phyloP scores from a whole-genome alignment of 1,140 invertebrate species.

The Drosophila triauraria region DNA sequence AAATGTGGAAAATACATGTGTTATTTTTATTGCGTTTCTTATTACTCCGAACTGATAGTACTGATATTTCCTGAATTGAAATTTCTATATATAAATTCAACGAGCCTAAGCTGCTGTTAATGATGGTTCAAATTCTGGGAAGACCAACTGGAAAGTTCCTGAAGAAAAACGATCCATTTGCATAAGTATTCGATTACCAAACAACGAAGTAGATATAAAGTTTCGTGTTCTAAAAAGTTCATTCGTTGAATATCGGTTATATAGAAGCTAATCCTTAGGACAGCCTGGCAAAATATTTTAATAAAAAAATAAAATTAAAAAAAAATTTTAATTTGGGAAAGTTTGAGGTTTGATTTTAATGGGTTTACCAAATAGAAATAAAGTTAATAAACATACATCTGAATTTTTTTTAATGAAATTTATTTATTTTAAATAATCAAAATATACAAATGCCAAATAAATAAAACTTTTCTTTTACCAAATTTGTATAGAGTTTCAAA shows the following conservation, averaged over 20 bases:
- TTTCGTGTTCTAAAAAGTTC: slow-evolving; percentile 1
- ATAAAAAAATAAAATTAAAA: too few relatives aligned
- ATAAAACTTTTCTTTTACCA: too few relatives aligned
- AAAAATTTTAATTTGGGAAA: too few relatives aligned
- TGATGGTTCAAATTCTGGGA: background rate
- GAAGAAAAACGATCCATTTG: background rate
- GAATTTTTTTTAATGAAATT: too few relatives aligned
- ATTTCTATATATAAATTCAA: slow-evolving; percentile 6
- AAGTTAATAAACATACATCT: too few relatives aligned
- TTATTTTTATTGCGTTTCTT: slow-evolving; percentile 13
- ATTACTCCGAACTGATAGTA: slow-evolving; percentile 10
- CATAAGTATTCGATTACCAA: background rate
- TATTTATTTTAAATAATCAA: too few relatives aligned
- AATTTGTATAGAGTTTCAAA: too few relatives aligned
- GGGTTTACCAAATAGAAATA: too few relatives aligned
- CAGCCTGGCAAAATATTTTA: background rate
- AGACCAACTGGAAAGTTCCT: slow-evolving; percentile 16
- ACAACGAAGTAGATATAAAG: background rate
- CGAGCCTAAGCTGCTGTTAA: slow-evolving; percentile 1
- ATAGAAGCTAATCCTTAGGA: too few relatives aligned
- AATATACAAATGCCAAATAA: too few relatives aligned
- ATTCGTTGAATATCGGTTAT: background rate
- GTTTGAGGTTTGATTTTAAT: too few relatives aligned
- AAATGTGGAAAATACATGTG: slow-evolving; percentile 13
- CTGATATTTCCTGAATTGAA: slow-evolving; percentile 7